A percentile compares a stretch with the other conserved stretches of the same genome.
Evolutionary conservation across 1,140 invertebrate genomes (phyloP).

Genomic region (Apolygus lucorum): DNA sequence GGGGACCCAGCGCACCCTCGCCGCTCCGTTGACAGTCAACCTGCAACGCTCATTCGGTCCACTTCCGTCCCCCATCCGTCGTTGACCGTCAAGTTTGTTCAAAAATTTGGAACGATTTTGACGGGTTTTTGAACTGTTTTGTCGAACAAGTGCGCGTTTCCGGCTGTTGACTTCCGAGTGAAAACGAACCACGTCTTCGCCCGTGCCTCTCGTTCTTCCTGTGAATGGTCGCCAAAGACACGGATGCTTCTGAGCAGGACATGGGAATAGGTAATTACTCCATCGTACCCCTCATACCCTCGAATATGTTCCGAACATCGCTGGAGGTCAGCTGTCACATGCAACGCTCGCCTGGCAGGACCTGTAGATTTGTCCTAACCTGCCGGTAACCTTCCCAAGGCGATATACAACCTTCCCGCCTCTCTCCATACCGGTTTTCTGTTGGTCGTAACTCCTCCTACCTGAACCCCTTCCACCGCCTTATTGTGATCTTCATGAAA

Average conservation of each 20-base stretch:
- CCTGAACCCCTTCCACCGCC: no score
- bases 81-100: background rate
- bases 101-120: no score
- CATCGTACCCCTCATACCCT: no score
- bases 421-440: background rate
- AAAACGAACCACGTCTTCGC: background rate
- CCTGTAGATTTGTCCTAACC: background rate
- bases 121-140: no score
- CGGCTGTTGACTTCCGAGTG: background rate
- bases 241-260: slow-evolving; percentile 17
- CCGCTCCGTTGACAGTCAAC: slow-evolving; percentile 21
- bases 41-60: slow-evolving; percentile 11
- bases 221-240: slow-evolving; percentile 19
- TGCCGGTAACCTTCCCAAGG: background rate
- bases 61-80: slow-evolving; percentile 10
- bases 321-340: no score
- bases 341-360: no score
- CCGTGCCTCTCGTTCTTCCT: background rate
- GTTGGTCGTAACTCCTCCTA: no score
- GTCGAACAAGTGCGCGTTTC: background rate
- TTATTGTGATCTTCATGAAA: no score
- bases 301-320: no score
- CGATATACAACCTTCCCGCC: background rate
- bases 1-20: slow-evolving; percentile 13
- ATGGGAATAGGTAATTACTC: slow-evolving; percentile 20